Base-by-base conservation (phyloP, 2,888 invertebrate genomes). In the Brassicogethes aeneus region DNA sequence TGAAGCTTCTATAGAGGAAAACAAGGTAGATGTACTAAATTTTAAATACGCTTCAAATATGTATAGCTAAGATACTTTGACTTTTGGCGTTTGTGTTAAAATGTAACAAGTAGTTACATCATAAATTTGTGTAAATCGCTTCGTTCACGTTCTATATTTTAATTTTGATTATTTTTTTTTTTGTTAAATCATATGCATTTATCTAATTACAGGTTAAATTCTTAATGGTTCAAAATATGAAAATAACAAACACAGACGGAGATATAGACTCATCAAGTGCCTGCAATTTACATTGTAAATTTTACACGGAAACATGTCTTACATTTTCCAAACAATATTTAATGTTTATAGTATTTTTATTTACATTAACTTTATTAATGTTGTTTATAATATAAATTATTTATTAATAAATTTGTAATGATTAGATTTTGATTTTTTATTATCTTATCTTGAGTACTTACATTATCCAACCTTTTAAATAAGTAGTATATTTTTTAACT, bases 331-430 rank as follows among this genome's bases (percentile, higher is more conserved):
- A n/a, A n/a, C n/a, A n/a, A n/a, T 23, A 23, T 23, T 56, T 61
- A 52, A 48, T 56, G 40, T 51, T 58, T 56, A 48, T 61, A 56
- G 54, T 55, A 50, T 55, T 60, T 53, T 57, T 59, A 52, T 51
- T 57, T 47, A 42, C 51, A 43, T 45, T 57, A 53, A 32, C 10
- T 12, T 32, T 32, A 32, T 50, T 61, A 52, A 49, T 58, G 42
- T 53, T 60, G 52, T 60, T 60, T 54, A 53, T 58, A 52, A 52
- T 53, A 60, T 48, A 49, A 53, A 51, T 49, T 55, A 57, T 55
- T 57, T 61, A 55, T 55, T 53, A 48, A 47, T 33, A 47, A 47
- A 46, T 44, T 30, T 16, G 37, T 29, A 39, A 34, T 15, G 3
- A n/a, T 37, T 16, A 23, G 29, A 16, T 15, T 39, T 23, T 5